These are phyloP conservation scores for Mormyrops attenuatus DNA, from an alignment of 2,797 vertebrate genomes.

Conservation along the genomic window DNA sequence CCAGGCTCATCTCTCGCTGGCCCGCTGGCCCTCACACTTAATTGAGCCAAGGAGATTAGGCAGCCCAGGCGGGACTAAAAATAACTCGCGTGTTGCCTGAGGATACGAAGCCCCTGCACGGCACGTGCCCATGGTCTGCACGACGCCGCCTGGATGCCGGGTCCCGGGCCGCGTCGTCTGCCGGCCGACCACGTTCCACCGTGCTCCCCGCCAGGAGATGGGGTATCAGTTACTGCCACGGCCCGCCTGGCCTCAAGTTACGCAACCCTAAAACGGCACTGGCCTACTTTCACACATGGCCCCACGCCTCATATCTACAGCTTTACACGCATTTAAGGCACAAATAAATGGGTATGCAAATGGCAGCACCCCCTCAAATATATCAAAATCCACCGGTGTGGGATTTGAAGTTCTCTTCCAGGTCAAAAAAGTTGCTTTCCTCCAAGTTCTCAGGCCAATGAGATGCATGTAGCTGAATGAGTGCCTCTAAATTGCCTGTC, in stretches of 20 bases:
- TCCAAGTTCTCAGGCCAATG: not conserved
- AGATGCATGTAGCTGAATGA: not conserved
- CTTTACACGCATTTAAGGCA: not conserved
- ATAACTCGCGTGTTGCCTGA: slow-evolving; percentile 67
- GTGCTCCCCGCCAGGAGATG: not conserved
- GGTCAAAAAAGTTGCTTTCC: not conserved
- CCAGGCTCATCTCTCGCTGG: slow-evolving; percentile 37
- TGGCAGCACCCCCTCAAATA: not conserved
- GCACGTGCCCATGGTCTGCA: slow-evolving; percentile 65
- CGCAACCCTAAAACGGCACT: slow-evolving; percentile 71
- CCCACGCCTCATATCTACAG: slow-evolving; percentile 52
- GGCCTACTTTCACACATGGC: slow-evolving; percentile 69
- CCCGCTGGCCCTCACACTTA: slow-evolving; percentile 38
- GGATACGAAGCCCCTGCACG: slow-evolving; percentile 63
- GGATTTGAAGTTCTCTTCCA: not conserved
- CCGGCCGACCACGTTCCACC: not conserved
- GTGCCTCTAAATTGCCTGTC: not conserved
- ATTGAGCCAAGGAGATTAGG: slow-evolving; percentile 42
- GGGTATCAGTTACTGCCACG: slow-evolving; percentile 46
- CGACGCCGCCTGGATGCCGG: slow-evolving; percentile 65
- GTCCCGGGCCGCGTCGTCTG: slow-evolving; percentile 6
- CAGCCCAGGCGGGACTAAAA: slow-evolving; percentile 37
- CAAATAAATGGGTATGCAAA: not conserved
- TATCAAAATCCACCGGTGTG: not conserved
- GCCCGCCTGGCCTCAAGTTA: slow-evolving; percentile 55